Evolutionary conservation across 2,113 vertebrate genomes (phyloP).

Genomic region (Elephas maximus): DNA sequence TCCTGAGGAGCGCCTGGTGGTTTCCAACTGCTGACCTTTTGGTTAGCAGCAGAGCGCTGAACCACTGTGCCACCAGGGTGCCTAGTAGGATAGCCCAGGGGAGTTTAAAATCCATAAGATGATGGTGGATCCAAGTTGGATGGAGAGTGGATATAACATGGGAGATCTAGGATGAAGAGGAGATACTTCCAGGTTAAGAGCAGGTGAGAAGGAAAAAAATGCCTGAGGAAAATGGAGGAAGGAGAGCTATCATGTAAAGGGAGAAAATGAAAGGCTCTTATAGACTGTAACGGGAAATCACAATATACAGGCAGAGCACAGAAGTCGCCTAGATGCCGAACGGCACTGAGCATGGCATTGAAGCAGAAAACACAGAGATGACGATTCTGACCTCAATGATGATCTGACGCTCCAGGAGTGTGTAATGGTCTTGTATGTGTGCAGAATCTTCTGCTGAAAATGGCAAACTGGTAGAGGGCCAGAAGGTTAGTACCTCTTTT

Average conservation of each 20-base stretch:
- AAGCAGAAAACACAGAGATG: neutral
- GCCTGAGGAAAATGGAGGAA: neutral
- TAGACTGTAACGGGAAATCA: neutral
- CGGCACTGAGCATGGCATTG: neutral
- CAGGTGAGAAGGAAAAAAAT: conserved; percentile 33
- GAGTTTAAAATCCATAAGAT: conserved; percentile 35
- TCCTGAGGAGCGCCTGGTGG: neutral
- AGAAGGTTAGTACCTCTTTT: conserved; percentile 65
- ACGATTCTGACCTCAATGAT: conserved; percentile 94
- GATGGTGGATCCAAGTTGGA: neutral
- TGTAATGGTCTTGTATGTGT: conserved; percentile 97
- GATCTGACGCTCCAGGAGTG: conserved; percentile 96
- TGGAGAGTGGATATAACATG: neutral
- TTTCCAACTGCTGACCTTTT: neutral
- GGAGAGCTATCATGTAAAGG: neutral
- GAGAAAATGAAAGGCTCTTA: neutral
- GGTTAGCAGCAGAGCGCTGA: neutral
- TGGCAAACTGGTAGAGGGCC: conserved; percentile 90
- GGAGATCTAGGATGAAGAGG: neutral
- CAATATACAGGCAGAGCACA: neutral
- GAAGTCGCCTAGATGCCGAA: neutral
- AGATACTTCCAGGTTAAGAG: neutral
- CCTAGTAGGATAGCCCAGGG: neutral
- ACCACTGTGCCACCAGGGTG: neutral
- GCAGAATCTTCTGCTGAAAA: conserved; percentile 94